Conservation (phyloP, 1,140 invertebrate genomes). For the Teleopsis dalmanni region DNA sequence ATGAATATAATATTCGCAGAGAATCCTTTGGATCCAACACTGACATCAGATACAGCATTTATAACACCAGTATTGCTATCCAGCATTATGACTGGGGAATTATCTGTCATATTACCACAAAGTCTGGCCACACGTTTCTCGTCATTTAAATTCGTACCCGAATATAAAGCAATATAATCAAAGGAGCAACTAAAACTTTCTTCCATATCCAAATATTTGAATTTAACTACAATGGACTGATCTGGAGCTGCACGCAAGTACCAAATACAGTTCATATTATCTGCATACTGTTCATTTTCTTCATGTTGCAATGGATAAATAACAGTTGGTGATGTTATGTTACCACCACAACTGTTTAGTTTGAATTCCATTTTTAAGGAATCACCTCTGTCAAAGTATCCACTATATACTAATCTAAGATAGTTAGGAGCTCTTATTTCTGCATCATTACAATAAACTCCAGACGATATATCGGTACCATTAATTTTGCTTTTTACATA, state of each 20-base stretch:
- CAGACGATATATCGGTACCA: conserved; percentile 5
- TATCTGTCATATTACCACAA: conserved; percentile 55
- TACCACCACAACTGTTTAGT: conserved; percentile 48
- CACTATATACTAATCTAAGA: conserved; percentile 22
- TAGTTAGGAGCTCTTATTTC: conserved; percentile 19
- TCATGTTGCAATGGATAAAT: conserved; percentile 32
- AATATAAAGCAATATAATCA: conserved; percentile 55
- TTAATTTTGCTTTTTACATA: background rate
- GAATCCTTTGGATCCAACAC: conserved; percentile 49
- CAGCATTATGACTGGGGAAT: conserved; percentile 51
- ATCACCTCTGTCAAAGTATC: conserved; percentile 28
- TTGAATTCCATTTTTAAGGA: conserved; percentile 48
- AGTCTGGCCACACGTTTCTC: conserved; percentile 48
- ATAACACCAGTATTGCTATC: conserved; percentile 52
- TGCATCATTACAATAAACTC: conserved; percentile 20
- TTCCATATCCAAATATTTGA: conserved; percentile 51
- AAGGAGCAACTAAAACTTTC: conserved; percentile 31
- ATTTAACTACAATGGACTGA: conserved; percentile 60
- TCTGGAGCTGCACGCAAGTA: conserved; percentile 60
- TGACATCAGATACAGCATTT: conserved; percentile 48
- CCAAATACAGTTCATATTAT: conserved; percentile 65
- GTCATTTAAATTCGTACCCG: conserved; percentile 45
- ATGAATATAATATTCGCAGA: conserved; percentile 52
- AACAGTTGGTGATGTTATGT: conserved; percentile 44
- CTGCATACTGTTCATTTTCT: conserved; percentile 20